A percentile compares a stretch with the other conserved stretches of the same genome.
These are phyloP conservation scores for Cyanocitta stelleri DNA, from an alignment of 2,113 vertebrate species.

Conservation along the genomic window DNA sequence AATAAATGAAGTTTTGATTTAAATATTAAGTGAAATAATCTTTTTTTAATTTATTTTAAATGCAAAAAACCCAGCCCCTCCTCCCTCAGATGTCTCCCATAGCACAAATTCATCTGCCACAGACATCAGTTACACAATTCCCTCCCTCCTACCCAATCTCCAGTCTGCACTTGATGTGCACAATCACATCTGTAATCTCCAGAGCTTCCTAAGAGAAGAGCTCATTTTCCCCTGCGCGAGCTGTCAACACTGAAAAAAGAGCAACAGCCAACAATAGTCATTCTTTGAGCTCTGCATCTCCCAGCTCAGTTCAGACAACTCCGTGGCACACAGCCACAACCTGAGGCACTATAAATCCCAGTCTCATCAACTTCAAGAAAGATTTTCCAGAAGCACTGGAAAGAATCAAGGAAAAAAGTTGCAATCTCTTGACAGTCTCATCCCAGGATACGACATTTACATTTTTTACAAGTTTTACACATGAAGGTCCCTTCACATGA, in stretches of 20 bases:
- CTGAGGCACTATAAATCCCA: conserved; percentile 39
- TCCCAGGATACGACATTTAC: background rate
- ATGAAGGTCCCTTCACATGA: background rate
- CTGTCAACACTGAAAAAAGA: conserved; percentile 45
- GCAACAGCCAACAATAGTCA: conserved; percentile 13
- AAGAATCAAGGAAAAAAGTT: conserved; percentile 11
- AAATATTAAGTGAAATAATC: background rate
- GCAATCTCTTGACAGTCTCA: conserved; percentile 8
- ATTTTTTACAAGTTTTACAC: background rate
- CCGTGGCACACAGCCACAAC: conserved; percentile 48
- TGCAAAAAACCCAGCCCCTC: background rate
- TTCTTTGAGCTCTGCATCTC: conserved; percentile 21
- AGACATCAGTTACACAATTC: conserved; percentile 61
- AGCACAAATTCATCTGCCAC: conserved; percentile 38
- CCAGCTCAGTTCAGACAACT: conserved; percentile 1
- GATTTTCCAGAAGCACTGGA: conserved; percentile 37
- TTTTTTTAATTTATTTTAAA: background rate
- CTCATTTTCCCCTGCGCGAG: background rate
- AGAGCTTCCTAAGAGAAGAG: conserved; percentile 17
- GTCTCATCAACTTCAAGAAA: background rate
- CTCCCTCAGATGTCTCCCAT: background rate
- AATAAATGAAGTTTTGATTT: background rate
- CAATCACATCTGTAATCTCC: conserved; percentile 51
- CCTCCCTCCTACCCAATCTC: conserved; percentile 34
- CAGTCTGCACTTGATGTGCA: conserved; percentile 33